Conservation (phyloP, 2,113 vertebrate species). For the Eurypyga helias region DNA sequence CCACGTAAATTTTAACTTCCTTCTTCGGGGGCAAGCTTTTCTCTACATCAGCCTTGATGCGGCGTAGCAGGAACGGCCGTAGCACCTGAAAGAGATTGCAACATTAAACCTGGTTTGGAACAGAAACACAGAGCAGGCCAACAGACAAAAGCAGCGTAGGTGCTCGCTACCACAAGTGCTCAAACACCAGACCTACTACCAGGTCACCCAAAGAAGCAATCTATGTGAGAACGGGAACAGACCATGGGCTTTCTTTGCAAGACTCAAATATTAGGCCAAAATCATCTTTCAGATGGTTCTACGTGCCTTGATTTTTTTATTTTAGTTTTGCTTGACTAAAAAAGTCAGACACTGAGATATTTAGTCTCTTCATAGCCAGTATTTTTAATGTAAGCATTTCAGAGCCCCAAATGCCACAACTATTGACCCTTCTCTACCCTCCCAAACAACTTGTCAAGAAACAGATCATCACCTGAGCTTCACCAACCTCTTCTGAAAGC, state of each 20-base stretch:
- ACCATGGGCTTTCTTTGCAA: not conserved
- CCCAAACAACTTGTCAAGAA: not conserved
- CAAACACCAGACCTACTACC: not conserved
- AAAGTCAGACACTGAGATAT: not conserved
- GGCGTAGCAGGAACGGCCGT: constrained; percentile 93
- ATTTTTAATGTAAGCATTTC: not conserved
- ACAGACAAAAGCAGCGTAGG: not conserved
- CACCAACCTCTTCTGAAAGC: not conserved
- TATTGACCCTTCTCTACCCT: not conserved
- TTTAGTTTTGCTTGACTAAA: not conserved
- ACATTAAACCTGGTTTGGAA: not conserved
- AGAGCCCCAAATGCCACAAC: not conserved
- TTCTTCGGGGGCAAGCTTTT: constrained; percentile 97
- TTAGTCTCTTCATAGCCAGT: not conserved
- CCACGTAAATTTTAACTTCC: constrained; percentile 97
- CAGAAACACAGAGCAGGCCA: not conserved
- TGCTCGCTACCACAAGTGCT: not conserved
- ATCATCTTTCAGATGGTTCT: not conserved
- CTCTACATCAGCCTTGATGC: constrained; percentile 98
- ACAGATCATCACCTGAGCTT: not conserved
- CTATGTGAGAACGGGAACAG: not conserved
- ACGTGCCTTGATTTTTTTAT: not conserved
- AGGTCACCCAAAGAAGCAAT: not conserved
- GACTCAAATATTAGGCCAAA: not conserved
- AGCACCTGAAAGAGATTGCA: constrained; percentile 81